These are phyloP conservation scores for Pelvicachromis taeniatus DNA, from an alignment of 2,113 vertebrate species.

Conservation along the genomic window DNA sequence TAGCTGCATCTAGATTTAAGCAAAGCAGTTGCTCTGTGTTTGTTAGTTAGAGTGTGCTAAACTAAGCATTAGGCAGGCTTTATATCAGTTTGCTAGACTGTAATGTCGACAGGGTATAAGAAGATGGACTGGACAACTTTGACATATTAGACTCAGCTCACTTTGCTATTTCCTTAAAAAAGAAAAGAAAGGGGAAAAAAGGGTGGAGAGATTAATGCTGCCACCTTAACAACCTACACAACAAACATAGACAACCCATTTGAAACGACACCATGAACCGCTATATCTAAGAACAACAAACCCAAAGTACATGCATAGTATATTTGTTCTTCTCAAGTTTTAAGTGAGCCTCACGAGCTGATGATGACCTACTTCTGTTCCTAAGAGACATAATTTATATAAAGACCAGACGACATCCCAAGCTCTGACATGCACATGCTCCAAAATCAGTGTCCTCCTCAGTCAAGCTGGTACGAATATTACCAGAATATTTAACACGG, in stretches of 20 bases:
- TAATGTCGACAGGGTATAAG: background rate
- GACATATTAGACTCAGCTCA: background rate
- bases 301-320: background rate
- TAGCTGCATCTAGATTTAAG: background rate
- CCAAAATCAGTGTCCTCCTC: background rate
- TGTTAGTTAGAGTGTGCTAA: background rate
- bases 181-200: background rate
- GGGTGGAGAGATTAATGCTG: background rate
- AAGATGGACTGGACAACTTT: background rate
- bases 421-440: background rate
- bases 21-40: background rate
- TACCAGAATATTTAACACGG: background rate
- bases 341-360: background rate
- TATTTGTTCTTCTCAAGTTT: background rate
- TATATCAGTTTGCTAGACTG: background rate
- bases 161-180: background rate
- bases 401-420: background rate
- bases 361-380: background rate
- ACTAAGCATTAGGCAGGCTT: background rate
- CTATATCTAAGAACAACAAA: background rate
- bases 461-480: background rate
- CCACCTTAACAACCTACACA: background rate
- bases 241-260: background rate
- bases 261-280: background rate
- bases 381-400: background rate